Base-by-base conservation (phyloP, 2,113 vertebrate genomes). In the Psilopogon haemacephalus region DNA sequence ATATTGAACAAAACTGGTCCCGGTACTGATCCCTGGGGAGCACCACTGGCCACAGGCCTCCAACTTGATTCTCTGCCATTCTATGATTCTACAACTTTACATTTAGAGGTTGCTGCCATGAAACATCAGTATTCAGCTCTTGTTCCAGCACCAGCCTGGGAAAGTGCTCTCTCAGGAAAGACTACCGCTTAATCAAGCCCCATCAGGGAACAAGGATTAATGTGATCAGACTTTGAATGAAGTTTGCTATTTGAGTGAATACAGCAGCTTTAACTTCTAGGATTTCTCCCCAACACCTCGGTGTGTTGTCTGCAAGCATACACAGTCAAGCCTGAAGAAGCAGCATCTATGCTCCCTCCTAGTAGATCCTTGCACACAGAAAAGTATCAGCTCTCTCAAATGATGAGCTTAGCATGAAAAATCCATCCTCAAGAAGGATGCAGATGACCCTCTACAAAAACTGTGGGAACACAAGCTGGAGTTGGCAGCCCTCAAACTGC, bases 301-400 rank as follows among this genome's bases (percentile, higher is more conserved):
- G 15, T 59, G 69, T 3, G 2, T 16, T n/a, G 56, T 20, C 56
- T 40, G 33, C 15, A 56, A 52, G 19, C n/a, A 23, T 14, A 32
- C 0, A 1, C 0, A 3, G 24, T 8, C 8, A 60, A 46, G n/a
- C 58, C 23, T 28, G n/a, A 80, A 88, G 27, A 70, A 15, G 33
- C 38, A 82, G 37, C 33, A 62, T 3, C 3, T 3, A n/a, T 2
- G 7, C 44, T 13, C 24, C 32, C 35, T 3, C 1, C 18, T 2
- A 54, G 38, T 58, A 68, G 42, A 77, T 3, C 50, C 80, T 30
- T 32, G 33, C 30, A 54, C 21, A 32, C 11, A 32, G 28, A 80
- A 16, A 12, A 44, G 0, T 15, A 26, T 8, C 30, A 65, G 11
- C 33, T 85, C 52, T 42, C 64, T 20, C 17, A 38, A 33, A 63